Conservation (phyloP, 2,113 vertebrate species). For the Coryphaenoides rupestris region DNA sequence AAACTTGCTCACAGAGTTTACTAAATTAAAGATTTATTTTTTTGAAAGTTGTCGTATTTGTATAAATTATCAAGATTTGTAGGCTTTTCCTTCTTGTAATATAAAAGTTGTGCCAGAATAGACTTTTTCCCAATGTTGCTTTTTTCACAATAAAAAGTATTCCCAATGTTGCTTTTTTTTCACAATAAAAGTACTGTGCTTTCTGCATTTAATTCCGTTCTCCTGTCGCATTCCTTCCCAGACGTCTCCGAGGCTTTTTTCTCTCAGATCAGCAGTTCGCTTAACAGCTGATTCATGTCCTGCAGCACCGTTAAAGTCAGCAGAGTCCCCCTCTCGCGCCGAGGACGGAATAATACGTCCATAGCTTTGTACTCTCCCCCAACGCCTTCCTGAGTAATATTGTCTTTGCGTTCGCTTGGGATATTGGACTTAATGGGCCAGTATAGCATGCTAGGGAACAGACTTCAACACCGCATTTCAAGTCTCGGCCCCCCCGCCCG, state of each 20-base stretch:
- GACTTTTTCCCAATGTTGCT: slow-evolving; percentile 78
- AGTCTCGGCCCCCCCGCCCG: too few relatives aligned
- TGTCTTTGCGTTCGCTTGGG: slow-evolving; percentile 12
- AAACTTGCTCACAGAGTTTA: slow-evolving; percentile 89
- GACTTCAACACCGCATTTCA: slow-evolving; percentile 54
- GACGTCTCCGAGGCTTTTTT: too few relatives aligned
- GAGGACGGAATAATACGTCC: not conserved
- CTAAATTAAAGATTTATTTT: slow-evolving; percentile 98
- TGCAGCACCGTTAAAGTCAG: not conserved
- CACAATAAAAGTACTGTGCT: slow-evolving; percentile 91
- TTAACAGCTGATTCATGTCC: not conserved
- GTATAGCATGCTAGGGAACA: slow-evolving; percentile 42
- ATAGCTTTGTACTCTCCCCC: not conserved
- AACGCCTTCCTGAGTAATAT: not conserved
- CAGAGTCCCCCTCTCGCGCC: not conserved
- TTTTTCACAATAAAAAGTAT: too few relatives aligned
- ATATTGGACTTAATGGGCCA: slow-evolving; percentile 35
- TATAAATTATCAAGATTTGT: slow-evolving; percentile 98
- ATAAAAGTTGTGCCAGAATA: slow-evolving; percentile 83
- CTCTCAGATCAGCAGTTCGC: too few relatives aligned
- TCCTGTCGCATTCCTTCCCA: slow-evolving; percentile 11
- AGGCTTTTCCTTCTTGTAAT: slow-evolving; percentile 87
- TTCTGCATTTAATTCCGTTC: slow-evolving; percentile 46
- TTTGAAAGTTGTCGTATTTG: slow-evolving; percentile 92
- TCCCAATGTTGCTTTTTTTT: too few relatives aligned